Base-by-base conservation (phyloP, 1,140 invertebrate genomes). In the Cherax destructor region DNA sequence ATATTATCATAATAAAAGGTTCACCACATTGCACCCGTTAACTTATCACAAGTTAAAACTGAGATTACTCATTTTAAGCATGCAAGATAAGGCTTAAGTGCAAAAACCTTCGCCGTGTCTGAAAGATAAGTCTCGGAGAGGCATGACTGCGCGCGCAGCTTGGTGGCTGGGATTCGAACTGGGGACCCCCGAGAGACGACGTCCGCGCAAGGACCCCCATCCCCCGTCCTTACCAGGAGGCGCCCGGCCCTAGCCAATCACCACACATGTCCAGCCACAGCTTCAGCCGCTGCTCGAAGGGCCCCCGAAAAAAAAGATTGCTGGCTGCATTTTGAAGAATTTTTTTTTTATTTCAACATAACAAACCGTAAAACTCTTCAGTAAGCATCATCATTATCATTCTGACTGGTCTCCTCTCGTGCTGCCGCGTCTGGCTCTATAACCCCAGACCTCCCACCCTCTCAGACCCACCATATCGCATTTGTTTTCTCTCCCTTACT, bases 351-450 rank as follows among this genome's bases (percentile, higher is more conserved):
- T 89, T 89, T 89, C 79, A 72, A 72, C 80, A 89, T 61, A 83
- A 89, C 79, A 89, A 61, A 77, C 65, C 79, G 56, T 88, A 83
- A 89, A 89, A 89, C 79, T 83, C 79, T 83, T 61, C 74, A 89
- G 79, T 89, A 83, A 89, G 87, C 87, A 83, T 79, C 80, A 89
- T 89, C 87, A 89, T 89, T 89, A 89, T 83, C 87, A 89, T 89
- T 89, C 52, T 49, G 79, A 76, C 80, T 89, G 69, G 61, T 56
- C 87, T 69, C 56, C 86, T 80, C 77, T 81, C 56, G 24, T 90
- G 49, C 74, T 41, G 21, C 11, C 41, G 24, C 24, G 61, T 83
- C 72, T 7, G 47, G 30, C 69, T 77, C 65, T 74, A 41, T 72
- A 81, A 56, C 79, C 84, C 56, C 30, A 30, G 18, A 41, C 81